Conservation (phyloP, 2,113 vertebrate genomes). For the Prinia subflava region DNA sequence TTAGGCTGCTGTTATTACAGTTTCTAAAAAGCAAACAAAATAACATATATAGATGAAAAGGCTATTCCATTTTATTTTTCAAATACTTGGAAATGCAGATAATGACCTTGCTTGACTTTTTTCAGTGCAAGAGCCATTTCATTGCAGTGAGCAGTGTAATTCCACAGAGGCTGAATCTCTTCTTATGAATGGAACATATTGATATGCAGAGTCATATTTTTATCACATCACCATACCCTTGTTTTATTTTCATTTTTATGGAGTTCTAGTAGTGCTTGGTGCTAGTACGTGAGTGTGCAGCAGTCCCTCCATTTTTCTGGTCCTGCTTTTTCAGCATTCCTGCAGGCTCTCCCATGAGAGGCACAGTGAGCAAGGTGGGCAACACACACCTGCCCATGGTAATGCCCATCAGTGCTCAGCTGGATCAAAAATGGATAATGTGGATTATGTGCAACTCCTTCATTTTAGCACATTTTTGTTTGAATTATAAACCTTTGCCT, state of each 20-base stretch:
- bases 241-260: neutral
- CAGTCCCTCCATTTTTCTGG: neutral
- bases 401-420: neutral
- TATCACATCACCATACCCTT: neutral
- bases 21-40: constrained; percentile 2
- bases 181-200: neutral
- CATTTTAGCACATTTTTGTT: neutral
- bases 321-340: neutral
- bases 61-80: neutral
- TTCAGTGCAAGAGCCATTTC: neutral
- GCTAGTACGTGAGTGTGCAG: neutral
- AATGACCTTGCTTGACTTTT: neutral
- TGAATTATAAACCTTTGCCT: neutral
- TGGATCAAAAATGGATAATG: neutral
- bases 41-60: neutral
- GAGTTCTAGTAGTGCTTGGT: neutral
- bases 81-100: neutral
- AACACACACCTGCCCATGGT: neutral
- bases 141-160: neutral
- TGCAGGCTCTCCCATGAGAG: neutral
- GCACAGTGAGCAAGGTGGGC: neutral
- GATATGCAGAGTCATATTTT: neutral
- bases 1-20: neutral
- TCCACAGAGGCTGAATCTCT: neutral
- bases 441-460: neutral